phyloP scores from a whole-genome alignment of 2,888 invertebrate genomes.

The Coecobrya sp. region DNA sequence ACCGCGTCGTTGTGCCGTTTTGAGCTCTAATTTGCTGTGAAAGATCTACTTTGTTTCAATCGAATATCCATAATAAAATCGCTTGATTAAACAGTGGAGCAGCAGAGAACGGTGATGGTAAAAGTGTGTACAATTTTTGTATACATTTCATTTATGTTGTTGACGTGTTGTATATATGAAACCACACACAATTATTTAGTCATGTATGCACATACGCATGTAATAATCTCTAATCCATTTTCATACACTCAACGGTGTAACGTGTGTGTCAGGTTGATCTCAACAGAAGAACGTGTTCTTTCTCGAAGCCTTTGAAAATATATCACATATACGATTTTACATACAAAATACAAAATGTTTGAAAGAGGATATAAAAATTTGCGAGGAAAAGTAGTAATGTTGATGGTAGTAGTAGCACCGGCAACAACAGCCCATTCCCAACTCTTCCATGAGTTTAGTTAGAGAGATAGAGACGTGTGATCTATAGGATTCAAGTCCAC shows the following conservation, averaged over 20 bases:
- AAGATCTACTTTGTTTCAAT: constrained; percentile 48
- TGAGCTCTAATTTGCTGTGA: neutral
- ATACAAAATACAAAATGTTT: neutral
- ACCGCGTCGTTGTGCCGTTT: neutral
- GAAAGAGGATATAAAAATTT: constrained; percentile 21
- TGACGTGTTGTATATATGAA: neutral
- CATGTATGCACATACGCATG: constrained; percentile 46
- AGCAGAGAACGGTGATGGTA: neutral
- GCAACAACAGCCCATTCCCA: constrained; percentile 66
- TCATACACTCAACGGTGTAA: constrained; percentile 23
- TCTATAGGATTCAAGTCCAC: constrained; percentile 70
- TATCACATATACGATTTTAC: constrained; percentile 19
- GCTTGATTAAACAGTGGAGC: constrained; percentile 9
- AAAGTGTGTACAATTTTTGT: neutral
- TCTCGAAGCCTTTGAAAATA: constrained; percentile 18
- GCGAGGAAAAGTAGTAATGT: constrained; percentile 36
- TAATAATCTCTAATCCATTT: constrained; percentile 34
- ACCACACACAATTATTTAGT: constrained; percentile 3
- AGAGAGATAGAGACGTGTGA: constrained; percentile 35
- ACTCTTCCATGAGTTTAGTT: constrained; percentile 75
- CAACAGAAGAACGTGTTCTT: constrained; percentile 21
- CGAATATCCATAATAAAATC: constrained; percentile 28
- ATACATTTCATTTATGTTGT: constrained; percentile 8
- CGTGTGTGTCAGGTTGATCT: constrained; percentile 9
- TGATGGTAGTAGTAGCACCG: constrained; percentile 6